Evolutionary conservation across 2,888 invertebrate genomes (phyloP).

Genomic region (Rosalia funebris): DNA sequence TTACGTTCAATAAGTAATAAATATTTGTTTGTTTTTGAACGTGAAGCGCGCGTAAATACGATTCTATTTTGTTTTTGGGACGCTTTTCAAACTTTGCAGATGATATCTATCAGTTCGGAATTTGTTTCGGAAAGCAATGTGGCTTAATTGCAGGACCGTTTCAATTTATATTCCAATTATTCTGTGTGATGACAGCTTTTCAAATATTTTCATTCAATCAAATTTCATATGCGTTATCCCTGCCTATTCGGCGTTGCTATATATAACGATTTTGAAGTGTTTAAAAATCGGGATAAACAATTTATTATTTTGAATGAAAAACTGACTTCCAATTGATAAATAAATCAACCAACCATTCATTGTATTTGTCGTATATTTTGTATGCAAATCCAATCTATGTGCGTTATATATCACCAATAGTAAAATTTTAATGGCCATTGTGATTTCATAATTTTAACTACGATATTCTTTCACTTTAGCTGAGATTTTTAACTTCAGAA

Average conservation of each 20-base stretch:
- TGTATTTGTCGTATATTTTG: neutral
- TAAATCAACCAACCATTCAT: conserved; percentile 16
- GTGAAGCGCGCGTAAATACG: too few species aligned
- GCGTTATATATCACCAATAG: too few species aligned
- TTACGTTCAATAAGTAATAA: conserved; percentile 1
- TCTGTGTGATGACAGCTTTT: conserved; percentile 49
- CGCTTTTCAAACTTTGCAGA: neutral
- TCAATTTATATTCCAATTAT: conserved; percentile 51
- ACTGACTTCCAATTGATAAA: conserved; percentile 14
- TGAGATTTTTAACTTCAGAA: too few species aligned
- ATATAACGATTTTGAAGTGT: conserved; percentile 26
- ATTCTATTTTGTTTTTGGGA: too few species aligned
- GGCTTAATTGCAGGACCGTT: conserved; percentile 27
- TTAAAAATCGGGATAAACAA: conserved; percentile 25
- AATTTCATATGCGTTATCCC: conserved; percentile 46
- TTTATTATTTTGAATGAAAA: conserved; percentile 21
- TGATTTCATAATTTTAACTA: too few species aligned
- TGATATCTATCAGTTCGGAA: conserved; percentile 6
- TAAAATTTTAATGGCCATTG: too few species aligned
- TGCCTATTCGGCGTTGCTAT: conserved; percentile 31
- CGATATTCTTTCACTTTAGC: too few species aligned
- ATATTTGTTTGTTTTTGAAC: conserved; percentile 2
- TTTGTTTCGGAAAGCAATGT: conserved; percentile 24
- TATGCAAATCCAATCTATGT: too few species aligned
- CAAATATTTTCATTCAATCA: conserved; percentile 52